Conservation (phyloP, 1,140 invertebrate species). For the Paralvinella palmiformis region DNA sequence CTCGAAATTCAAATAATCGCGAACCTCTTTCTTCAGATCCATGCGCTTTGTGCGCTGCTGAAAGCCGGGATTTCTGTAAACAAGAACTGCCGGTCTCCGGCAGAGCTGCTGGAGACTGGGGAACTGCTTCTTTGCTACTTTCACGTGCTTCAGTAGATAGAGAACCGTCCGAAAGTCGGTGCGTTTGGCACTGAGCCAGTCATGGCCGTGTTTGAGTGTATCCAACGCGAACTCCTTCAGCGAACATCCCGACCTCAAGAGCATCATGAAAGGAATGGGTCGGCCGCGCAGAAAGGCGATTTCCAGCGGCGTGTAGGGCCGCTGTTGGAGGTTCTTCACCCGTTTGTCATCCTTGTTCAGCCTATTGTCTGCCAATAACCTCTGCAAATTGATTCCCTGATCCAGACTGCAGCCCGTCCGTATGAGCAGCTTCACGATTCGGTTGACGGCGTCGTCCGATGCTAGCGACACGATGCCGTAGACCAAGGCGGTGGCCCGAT, state of each 20-base stretch:
- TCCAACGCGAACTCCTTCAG: neutral
- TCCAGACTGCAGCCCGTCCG: conserved; percentile 3
- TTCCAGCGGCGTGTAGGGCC: conserved; percentile 15
- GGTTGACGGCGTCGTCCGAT: neutral
- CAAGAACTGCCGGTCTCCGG: too few species aligned
- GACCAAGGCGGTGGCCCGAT: conserved; percentile 13
- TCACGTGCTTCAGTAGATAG: too few species aligned
- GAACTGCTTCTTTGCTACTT: too few species aligned
- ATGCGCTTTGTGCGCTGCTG: too few species aligned
- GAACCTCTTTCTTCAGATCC: too few species aligned
- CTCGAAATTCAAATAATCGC: too few species aligned
- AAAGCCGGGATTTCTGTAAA: too few species aligned
- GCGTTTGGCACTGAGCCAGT: too few species aligned
- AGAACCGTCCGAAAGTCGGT: too few species aligned
- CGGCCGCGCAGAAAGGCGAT: conserved; percentile 10
- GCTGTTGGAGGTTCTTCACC: conserved; percentile 3
- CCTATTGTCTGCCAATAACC: neutral
- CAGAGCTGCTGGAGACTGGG: too few species aligned
- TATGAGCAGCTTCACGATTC: conserved; percentile 11
- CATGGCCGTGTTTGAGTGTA: too few species aligned
- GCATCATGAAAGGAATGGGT: neutral
- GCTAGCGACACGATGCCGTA: conserved; percentile 8
- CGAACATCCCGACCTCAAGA: conserved; percentile 8
- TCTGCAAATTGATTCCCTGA: neutral
- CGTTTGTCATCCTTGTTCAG: neutral